phyloP scores from a whole-genome alignment of 2,888 invertebrate species.

The Parnassius mnemosyne region DNA sequence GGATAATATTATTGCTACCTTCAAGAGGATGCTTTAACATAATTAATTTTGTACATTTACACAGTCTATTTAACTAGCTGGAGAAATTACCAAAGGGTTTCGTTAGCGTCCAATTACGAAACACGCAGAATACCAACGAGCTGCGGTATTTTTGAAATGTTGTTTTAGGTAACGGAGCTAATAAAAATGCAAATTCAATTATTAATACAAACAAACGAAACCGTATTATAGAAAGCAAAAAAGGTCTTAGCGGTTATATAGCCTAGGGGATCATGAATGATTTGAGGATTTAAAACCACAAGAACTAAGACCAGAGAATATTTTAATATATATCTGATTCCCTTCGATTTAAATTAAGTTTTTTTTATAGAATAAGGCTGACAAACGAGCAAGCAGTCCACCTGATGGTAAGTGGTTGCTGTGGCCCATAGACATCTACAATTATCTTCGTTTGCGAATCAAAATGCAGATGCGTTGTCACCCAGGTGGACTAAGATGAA shows the following conservation, averaged over 20 bases:
- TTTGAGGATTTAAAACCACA: background rate
- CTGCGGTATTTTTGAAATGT: slow-evolving; percentile 8
- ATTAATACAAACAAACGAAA: slow-evolving; percentile 11
- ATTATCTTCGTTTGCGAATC: too few species aligned
- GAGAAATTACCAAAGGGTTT: slow-evolving; percentile 2
- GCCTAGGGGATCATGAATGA: background rate
- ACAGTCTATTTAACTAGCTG: background rate
- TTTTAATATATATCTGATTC: background rate
- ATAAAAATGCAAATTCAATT: slow-evolving; percentile 19
- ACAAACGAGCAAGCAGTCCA: too few species aligned
- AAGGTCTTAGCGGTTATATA: background rate
- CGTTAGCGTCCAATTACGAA: slow-evolving; percentile 17
- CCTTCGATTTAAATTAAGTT: too few species aligned
- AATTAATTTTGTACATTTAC: background rate
- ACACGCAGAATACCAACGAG: slow-evolving; percentile 45
- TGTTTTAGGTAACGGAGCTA: slow-evolving; percentile 13
- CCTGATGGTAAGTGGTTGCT: too few species aligned
- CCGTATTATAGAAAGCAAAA: slow-evolving; percentile 15
- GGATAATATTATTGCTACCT: too few species aligned
- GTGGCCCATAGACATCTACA: too few species aligned
- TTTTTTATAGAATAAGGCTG: too few species aligned
- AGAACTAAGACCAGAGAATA: slow-evolving; percentile 1
- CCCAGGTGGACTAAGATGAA: too few species aligned
- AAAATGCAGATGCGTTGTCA: too few species aligned
- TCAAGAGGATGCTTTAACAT: background rate